A percentile compares a stretch with the other conserved stretches of the same genome.
Conservation (phyloP, 2,113 vertebrate genomes). For the Heterocephalus glaber region DNA sequence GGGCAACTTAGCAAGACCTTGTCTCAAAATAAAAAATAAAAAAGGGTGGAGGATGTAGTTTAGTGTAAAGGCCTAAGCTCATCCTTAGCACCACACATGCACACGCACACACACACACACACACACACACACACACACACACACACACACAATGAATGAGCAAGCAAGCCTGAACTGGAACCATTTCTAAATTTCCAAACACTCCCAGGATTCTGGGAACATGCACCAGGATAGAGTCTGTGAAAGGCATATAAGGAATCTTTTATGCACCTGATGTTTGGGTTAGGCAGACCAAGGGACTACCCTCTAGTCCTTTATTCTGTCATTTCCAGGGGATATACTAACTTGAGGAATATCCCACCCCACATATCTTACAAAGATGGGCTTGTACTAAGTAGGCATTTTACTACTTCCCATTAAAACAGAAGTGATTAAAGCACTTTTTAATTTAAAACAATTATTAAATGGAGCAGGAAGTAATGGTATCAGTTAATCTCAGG, state of each 20-base stretch:
- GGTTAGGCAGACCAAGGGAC: no score
- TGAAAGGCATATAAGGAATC: neutral
- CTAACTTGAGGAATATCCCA: neutral
- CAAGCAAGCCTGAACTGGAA: neutral
- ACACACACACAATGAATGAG: neutral
- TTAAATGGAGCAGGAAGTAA: slow-evolving; percentile 66
- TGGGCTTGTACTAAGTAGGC: neutral
- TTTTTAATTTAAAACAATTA: slow-evolving; percentile 70
- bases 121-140: no score
- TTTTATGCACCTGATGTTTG: neutral
- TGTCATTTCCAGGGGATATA: neutral
- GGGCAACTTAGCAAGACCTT: neutral
- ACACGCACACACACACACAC: no score
- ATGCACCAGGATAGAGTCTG: neutral
- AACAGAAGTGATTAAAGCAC: slow-evolving; percentile 55
- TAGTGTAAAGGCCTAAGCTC: neutral
- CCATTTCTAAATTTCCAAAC: neutral
- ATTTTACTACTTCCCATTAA: slow-evolving; percentile 55
- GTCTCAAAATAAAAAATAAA: neutral
- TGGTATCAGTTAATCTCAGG: slow-evolving; percentile 69
- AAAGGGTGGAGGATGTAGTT: neutral
- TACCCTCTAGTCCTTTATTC: neutral
- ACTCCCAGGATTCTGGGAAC: neutral
- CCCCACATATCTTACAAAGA: neutral
- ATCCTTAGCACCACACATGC: neutral